These are phyloP conservation scores for Spodoptera littoralis DNA, from an alignment of 2,888 invertebrate species.

Conservation along the genomic window DNA sequence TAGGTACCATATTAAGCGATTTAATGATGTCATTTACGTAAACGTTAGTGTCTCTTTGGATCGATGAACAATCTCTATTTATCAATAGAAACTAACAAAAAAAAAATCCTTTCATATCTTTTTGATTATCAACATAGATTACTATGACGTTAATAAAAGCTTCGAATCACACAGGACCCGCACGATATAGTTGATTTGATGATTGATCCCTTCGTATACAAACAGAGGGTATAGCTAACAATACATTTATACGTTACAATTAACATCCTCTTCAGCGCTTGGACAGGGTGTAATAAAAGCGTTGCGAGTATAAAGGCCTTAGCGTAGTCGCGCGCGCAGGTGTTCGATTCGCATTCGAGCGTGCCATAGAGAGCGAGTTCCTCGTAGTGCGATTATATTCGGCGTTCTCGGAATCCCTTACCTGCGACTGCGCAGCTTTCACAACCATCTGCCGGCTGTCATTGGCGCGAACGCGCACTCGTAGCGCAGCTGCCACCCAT, in stretches of 20 bases:
- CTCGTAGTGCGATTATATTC: conserved; percentile 85
- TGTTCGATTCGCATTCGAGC: conserved; percentile 77
- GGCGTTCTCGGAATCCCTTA: conserved; percentile 86
- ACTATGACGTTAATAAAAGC: neutral
- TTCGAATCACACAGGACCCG: neutral
- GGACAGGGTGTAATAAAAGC: conserved; percentile 32
- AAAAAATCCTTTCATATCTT: conserved; percentile 15
- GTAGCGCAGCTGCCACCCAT: conserved; percentile 62
- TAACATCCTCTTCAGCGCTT: conserved; percentile 42
- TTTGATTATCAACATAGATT: neutral
- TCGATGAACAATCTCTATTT: too few species aligned
- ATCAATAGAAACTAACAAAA: too few species aligned
- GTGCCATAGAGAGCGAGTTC: conserved; percentile 81
- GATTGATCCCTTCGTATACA: neutral
- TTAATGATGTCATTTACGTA: too few species aligned
- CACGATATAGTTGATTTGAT: neutral
- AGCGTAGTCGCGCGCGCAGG: conserved; percentile 63
- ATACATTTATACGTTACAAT: conserved; percentile 40
- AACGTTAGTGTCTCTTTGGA: too few species aligned
- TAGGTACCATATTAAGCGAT: too few species aligned
- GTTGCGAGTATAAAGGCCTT: conserved; percentile 15
- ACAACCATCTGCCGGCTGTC: conserved; percentile 83
- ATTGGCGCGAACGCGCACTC: conserved; percentile 63
- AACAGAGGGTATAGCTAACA: conserved; percentile 24
- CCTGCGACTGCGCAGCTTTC: conserved; percentile 83